phyloP scores from a whole-genome alignment of 1,140 invertebrate species.

The Drosophila ercepeae region DNA sequence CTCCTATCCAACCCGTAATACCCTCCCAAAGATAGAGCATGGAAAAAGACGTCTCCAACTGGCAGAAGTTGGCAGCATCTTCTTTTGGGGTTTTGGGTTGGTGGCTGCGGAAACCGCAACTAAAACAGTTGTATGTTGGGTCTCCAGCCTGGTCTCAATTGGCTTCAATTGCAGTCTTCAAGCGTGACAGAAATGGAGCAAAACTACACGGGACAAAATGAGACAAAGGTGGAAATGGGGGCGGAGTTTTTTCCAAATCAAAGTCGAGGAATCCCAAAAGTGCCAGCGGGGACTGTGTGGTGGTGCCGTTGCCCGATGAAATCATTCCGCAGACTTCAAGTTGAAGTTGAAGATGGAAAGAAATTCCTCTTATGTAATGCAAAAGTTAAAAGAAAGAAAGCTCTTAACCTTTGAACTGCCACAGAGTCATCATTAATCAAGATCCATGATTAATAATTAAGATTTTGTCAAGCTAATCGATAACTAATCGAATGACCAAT shows the following conservation, averaged over 20 bases:
- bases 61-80: neutral
- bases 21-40: neutral
- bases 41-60: neutral
- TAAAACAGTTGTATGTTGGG: conserved; percentile 59
- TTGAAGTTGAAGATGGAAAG: too few relatives aligned
- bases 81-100: neutral
- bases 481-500: conserved; percentile 23
- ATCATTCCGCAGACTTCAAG: too few relatives aligned
- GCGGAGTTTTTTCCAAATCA: conserved; percentile 21
- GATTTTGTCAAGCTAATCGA: conserved; percentile 29
- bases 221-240: conserved; percentile 49
- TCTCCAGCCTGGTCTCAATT: conserved; percentile 56
- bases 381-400: too few relatives aligned
- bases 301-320: conserved; percentile 50
- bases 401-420: too few relatives aligned
- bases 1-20: neutral
- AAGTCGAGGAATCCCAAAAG: neutral
- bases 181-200: conserved; percentile 80
- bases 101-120: conserved; percentile 50
- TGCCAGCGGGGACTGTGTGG: conserved; percentile 11
- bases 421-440: too few relatives aligned
- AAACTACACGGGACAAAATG: conserved; percentile 60
- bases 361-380: too few relatives aligned
- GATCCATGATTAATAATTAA: conserved; percentile 18
- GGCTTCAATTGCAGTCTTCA: conserved; percentile 80